Conservation (phyloP, 1,140 invertebrate species). For the Mizuhopecten yessoensis region DNA sequence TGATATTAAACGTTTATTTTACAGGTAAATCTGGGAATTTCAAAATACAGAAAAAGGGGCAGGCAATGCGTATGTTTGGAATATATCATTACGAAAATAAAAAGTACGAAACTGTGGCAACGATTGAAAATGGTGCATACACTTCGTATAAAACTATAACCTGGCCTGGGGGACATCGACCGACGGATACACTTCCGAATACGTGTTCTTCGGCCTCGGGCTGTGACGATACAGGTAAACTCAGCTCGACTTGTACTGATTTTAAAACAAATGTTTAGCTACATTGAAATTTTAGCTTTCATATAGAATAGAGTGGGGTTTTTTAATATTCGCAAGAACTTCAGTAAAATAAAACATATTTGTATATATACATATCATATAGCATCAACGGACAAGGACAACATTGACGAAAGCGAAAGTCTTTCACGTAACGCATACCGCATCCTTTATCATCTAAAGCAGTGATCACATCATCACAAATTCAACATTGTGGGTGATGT, state of each 20-base stretch:
- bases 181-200: slow-evolving; percentile 54
- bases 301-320: no score
- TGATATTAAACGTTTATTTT: background rate
- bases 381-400: background rate
- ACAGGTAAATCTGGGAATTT: slow-evolving; percentile 46
- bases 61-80: slow-evolving; percentile 43
- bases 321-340: no score
- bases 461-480: no score
- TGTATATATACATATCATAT: no score
- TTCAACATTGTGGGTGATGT: no score
- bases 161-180: slow-evolving; percentile 52
- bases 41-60: background rate
- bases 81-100: slow-evolving; percentile 58
- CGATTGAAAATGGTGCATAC: slow-evolving; percentile 41
- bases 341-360: no score
- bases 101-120: slow-evolving; percentile 48
- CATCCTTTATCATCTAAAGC: no score
- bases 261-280: no score
- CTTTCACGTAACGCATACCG: no score
- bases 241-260: no score
- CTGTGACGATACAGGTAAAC: slow-evolving; percentile 5
- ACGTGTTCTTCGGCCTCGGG: slow-evolving; percentile 50
- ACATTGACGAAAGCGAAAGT: no score
- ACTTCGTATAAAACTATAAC: background rate
- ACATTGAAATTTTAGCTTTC: no score